Evolutionary conservation across 2,113 vertebrate genomes (phyloP).

Genomic region (Bos indicus): DNA sequence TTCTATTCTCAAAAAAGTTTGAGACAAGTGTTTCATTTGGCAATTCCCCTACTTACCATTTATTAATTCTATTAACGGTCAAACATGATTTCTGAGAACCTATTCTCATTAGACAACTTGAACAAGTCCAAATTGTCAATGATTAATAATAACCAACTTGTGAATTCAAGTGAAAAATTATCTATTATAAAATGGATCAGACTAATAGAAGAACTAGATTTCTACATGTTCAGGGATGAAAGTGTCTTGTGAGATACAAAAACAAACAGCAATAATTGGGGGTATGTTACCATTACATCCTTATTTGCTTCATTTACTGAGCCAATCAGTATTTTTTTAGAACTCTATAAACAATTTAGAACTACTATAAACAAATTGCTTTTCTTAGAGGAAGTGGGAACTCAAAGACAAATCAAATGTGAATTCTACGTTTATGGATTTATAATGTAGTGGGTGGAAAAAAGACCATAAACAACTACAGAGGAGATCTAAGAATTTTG

Average conservation of each 20-base stretch:
- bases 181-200: neutral
- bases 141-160: neutral
- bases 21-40: constrained; percentile 3
- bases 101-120: neutral
- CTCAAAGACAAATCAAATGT: neutral
- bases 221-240: neutral
- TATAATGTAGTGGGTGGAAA: neutral
- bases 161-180: neutral
- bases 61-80: neutral
- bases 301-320: neutral
- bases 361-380: neutral
- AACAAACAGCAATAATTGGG: neutral
- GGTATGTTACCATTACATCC: neutral
- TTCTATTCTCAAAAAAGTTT: neutral
- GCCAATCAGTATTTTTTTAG: neutral
- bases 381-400: neutral
- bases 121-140: neutral
- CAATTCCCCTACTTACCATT: neutral
- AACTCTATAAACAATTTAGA: neutral
- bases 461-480: neutral
- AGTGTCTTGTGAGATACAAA: neutral
- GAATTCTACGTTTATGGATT: neutral
- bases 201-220: neutral
- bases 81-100: neutral
- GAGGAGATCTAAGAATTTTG: neutral